A percentile compares a stretch with the other conserved stretches of the same genome.
Conservation (phyloP, 2,888 invertebrate species). For the Pecten maximus region DNA sequence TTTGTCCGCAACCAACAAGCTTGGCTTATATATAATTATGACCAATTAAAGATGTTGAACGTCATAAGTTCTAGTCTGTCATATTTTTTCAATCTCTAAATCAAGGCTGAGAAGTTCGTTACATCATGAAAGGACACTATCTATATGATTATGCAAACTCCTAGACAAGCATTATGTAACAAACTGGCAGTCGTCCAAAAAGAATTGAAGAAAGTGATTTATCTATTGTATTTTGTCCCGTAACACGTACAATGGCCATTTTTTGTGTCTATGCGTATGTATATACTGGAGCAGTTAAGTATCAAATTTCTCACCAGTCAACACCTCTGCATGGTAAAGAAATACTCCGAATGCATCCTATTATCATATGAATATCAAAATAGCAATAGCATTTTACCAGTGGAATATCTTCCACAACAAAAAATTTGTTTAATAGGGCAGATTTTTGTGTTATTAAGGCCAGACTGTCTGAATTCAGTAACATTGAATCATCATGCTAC, state of each 20-base stretch:
- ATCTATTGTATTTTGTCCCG: neutral
- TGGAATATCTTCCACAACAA: neutral
- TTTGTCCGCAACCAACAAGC: too few relatives aligned
- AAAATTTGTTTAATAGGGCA: neutral
- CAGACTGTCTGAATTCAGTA: too few relatives aligned
- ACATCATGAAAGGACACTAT: too few relatives aligned
- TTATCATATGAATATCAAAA: neutral
- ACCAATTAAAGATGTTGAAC: too few relatives aligned
- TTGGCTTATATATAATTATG: too few relatives aligned
- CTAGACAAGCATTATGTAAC: neutral
- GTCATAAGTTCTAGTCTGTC: too few relatives aligned
- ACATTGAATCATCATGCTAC: too few relatives aligned
- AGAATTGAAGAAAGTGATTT: neutral
- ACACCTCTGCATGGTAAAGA: neutral
- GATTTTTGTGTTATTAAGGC: too few relatives aligned
- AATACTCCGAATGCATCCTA: neutral
- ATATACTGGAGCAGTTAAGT: neutral
- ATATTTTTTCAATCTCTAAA: too few relatives aligned
- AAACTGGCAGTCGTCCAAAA: neutral
- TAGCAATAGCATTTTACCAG: neutral
- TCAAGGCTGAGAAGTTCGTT: too few relatives aligned
- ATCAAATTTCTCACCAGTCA: neutral
- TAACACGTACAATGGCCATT: neutral
- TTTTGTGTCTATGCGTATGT: neutral
- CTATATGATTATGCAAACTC: too few relatives aligned